A percentile compares a stretch with the other conserved stretches of the same genome.
phyloP scores from a whole-genome alignment of 2,113 vertebrate species.

The Pangasianodon hypophthalmus region DNA sequence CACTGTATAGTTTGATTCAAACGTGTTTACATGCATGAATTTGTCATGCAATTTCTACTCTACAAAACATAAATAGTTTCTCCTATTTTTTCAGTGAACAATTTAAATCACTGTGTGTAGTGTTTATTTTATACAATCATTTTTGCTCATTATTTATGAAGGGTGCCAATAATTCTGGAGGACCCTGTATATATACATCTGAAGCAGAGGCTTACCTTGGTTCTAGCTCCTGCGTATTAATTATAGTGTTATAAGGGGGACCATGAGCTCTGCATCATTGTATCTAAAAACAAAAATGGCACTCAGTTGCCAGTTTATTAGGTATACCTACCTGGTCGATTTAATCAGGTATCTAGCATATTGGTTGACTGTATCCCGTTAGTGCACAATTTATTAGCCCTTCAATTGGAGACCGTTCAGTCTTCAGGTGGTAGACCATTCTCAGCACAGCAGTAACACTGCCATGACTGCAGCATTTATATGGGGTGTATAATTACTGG shows the following conservation, averaged over 20 bases:
- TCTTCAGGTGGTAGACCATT: background rate
- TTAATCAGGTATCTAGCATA: background rate
- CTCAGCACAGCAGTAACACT: background rate
- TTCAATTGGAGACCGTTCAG: background rate
- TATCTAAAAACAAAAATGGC: constrained; percentile 28
- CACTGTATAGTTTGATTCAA: too few relatives aligned
- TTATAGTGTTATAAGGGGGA: constrained; percentile 43
- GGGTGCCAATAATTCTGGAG: background rate
- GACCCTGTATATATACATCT: background rate
- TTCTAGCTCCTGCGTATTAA: constrained; percentile 15
- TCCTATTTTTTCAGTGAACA: background rate
- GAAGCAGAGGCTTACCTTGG: background rate
- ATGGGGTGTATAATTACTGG: background rate
- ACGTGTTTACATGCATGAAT: too few relatives aligned
- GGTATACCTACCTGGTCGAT: background rate
- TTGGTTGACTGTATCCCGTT: background rate
- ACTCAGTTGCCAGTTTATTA: background rate
- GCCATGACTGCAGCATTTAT: background rate
- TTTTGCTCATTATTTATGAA: background rate
- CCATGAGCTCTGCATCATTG: constrained; percentile 23
- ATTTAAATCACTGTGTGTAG: too few relatives aligned
- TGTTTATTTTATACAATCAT: background rate
- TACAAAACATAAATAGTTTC: too few relatives aligned
- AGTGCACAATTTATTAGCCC: background rate
- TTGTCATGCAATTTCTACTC: too few relatives aligned